These are phyloP conservation scores for Puma concolor DNA, from an alignment of 2,113 vertebrate genomes.

Conservation along the genomic window DNA sequence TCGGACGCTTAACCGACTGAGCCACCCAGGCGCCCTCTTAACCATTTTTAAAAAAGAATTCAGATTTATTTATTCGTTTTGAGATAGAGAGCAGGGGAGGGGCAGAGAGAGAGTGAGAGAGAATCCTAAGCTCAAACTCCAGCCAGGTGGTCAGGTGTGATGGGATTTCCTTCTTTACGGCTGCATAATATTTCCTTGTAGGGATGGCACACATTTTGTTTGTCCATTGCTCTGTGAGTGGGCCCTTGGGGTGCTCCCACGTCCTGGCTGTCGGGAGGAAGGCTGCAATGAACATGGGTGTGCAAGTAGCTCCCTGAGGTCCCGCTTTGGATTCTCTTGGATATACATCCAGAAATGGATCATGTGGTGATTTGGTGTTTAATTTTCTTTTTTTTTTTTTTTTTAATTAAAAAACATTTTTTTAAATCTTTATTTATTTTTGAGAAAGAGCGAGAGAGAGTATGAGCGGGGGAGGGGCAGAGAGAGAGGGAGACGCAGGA, in stretches of 20 bases:
- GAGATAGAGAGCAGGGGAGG: too few relatives aligned
- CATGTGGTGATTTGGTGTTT: background rate
- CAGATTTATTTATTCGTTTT: too few relatives aligned
- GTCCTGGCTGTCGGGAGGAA: background rate
- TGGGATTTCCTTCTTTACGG: background rate
- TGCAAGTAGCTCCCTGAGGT: background rate
- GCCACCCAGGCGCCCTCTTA: background rate
- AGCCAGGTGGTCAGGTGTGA: background rate
- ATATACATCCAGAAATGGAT: background rate
- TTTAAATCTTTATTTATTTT: too few relatives aligned
- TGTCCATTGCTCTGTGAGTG: rapidly evolving
- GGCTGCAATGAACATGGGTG: too few relatives aligned
- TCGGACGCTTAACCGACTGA: too few relatives aligned
- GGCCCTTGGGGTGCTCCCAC: background rate
- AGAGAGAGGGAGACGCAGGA: too few relatives aligned
- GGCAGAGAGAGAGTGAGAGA: too few relatives aligned
- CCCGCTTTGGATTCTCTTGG: background rate
- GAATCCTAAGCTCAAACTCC: too few relatives aligned
- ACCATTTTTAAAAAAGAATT: background rate
- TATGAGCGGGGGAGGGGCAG: rapidly evolving
- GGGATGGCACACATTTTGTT: background rate
- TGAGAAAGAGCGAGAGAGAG: too few relatives aligned
- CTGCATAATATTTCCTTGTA: too few relatives aligned
- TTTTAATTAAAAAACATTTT: too few relatives aligned
- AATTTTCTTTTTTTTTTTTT: too few relatives aligned